Conservation (phyloP, 2,797 vertebrate genomes). For the Clarias platycephalus region DNA sequence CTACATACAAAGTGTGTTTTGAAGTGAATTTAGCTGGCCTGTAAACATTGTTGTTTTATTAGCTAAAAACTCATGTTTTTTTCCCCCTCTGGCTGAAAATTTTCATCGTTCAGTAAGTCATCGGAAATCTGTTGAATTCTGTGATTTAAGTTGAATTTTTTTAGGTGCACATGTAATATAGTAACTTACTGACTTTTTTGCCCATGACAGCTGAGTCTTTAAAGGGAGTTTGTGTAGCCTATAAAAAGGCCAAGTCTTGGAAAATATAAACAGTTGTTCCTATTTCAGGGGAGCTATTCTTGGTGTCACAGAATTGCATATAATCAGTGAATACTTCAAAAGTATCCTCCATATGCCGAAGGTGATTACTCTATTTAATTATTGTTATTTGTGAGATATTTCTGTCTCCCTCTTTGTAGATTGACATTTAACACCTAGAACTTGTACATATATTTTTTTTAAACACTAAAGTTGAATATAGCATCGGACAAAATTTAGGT, state of each 20-base stretch:
- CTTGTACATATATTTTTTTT: not conserved
- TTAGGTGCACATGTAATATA: not conserved
- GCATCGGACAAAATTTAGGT: not conserved
- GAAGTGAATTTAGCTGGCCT: not conserved
- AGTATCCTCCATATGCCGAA: not conserved
- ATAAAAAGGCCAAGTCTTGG: conserved; percentile 23
- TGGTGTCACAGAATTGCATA: conserved; percentile 10
- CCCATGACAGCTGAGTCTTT: not conserved
- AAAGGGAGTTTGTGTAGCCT: not conserved
- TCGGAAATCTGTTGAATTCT: not conserved
- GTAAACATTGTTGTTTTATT: not conserved
- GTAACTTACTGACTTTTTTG: not conserved
- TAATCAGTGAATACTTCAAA: not conserved
- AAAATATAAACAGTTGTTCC: conserved; percentile 23
- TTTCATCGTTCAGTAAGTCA: not conserved
- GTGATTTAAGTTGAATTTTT: not conserved
- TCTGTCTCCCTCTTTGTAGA: not conserved
- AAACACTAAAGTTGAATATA: not conserved
- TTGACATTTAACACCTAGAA: not conserved
- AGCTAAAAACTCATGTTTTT: no score
- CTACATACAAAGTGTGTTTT: not conserved
- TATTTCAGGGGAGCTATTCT: conserved; percentile 14
- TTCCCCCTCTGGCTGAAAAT: not conserved
- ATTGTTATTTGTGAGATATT: not conserved
- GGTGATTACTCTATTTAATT: conserved; percentile 6